A percentile compares a stretch with the other conserved stretches of the same genome.
phyloP scores from a whole-genome alignment of 2,888 invertebrate species.

The Oeneis ivallda region DNA sequence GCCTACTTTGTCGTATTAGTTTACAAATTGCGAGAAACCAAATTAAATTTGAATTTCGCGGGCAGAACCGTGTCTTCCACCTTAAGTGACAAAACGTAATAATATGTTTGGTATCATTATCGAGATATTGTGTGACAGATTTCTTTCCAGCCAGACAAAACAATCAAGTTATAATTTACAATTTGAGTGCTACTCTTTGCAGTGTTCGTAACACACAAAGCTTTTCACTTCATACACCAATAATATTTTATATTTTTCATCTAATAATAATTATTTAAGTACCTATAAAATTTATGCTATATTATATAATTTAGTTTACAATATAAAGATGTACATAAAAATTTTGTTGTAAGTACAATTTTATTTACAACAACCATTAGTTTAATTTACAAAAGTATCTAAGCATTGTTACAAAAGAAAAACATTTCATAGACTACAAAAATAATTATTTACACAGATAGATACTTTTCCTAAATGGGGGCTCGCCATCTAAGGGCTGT shows the following conservation, averaged over 20 bases:
- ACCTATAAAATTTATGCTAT: slow-evolving; percentile 15
- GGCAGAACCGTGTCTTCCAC: too few relatives aligned
- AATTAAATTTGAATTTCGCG: too few relatives aligned
- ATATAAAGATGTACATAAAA: slow-evolving; percentile 26
- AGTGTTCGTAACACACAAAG: slow-evolving; percentile 35
- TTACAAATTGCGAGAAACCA: too few relatives aligned
- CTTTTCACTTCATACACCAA: slow-evolving; percentile 30
- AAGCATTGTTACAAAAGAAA: not conserved
- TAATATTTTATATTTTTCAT: slow-evolving; percentile 14
- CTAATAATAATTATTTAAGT: slow-evolving; percentile 21
- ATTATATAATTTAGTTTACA: slow-evolving; percentile 27
- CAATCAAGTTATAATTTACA: not conserved
- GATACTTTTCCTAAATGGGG: slow-evolving; percentile 73
- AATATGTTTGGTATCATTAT: too few relatives aligned
- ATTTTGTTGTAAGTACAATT: slow-evolving; percentile 33
- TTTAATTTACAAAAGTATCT: slow-evolving; percentile 21
- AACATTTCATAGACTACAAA: slow-evolving; percentile 19
- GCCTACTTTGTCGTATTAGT: too few relatives aligned
- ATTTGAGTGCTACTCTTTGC: slow-evolving; percentile 29
- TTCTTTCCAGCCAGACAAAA: not conserved
- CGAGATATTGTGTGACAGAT: not conserved
- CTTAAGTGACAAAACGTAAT: too few relatives aligned
- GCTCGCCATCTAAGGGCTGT: slow-evolving; percentile 70
- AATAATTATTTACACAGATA: slow-evolving; percentile 44
- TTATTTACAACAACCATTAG: slow-evolving; percentile 40